A percentile compares a stretch with the other conserved stretches of the same genome.
Conservation (phyloP, 2,888 invertebrate genomes). For the Sinhomidia bicolor region DNA sequence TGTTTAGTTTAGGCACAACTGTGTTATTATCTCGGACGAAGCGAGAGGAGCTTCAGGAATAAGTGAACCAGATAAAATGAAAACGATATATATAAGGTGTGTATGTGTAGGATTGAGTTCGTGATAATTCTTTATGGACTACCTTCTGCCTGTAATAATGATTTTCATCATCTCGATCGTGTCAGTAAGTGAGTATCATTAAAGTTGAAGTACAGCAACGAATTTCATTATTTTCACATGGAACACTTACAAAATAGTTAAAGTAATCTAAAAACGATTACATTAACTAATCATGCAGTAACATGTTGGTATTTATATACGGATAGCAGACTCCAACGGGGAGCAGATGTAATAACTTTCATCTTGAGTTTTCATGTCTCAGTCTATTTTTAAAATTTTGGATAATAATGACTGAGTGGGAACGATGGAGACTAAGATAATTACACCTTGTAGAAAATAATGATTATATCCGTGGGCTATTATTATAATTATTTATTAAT, state of each 20-base stretch:
- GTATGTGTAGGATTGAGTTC: neutral
- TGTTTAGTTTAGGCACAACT: neutral
- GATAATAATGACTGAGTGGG: too few species aligned
- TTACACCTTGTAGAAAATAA: too few species aligned
- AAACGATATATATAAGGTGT: neutral
- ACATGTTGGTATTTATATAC: neutral
- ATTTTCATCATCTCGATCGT: neutral
- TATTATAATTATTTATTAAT: too few species aligned
- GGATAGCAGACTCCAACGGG: too few species aligned
- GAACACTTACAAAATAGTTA: neutral
- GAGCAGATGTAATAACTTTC: too few species aligned
- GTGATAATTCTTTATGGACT: conserved; percentile 9
- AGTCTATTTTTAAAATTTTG: too few species aligned
- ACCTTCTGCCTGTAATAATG: conserved; percentile 9
- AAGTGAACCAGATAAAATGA: too few species aligned
- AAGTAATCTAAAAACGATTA: neutral
- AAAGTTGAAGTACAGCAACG: conserved; percentile 1
- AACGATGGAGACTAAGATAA: too few species aligned
- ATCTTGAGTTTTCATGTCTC: too few species aligned
- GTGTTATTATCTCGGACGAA: neutral
- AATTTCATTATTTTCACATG: neutral
- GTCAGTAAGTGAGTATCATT: conserved; percentile 26
- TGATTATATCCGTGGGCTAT: too few species aligned
- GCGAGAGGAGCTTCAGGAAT: too few species aligned
- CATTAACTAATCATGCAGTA: neutral